Evolutionary conservation across 2,888 invertebrate species (phyloP), one percentile per base, ranked within the genome.

Genomic region (Chrysopilus asiliformis): DNA sequence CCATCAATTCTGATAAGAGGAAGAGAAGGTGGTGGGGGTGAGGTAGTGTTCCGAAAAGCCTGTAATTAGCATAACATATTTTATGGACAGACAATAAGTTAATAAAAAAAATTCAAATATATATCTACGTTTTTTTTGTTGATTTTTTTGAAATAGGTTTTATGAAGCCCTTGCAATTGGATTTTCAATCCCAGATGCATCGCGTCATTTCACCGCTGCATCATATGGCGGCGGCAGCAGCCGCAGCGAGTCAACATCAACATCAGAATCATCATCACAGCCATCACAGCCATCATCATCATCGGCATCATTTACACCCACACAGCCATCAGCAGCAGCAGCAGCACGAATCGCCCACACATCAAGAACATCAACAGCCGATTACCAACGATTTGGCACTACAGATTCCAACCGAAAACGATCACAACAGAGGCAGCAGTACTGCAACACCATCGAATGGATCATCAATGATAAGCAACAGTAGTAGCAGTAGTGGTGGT

Each of bases 131-230:
- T n/a, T n/a, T n/a, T n/a, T n/a, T n/a, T n/a, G n/a, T n/a, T n/a
- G n/a, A n/a, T n/a, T n/a, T n/a, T n/a, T n/a, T n/a, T n/a, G n/a
- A n/a, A n/a, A n/a, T 32, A 47, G 47, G 48, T 17, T 49, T 47
- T 31, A 43, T 47, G 4, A 49, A 48, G 16, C 47, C 48, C 4
- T 34, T 49, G 9, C 49, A 47, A 32, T 30, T 49, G 19, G 49
- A 51, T 33, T 45, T 49, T 42, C 48, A 49, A n/a, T 39, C 43
- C 12, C 46, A 45, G 39, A 44, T 45, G 36, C 45, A 44, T 34
- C 43, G 44, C 19, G 38, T 46, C 40, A 25, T 39, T n/a, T 27
- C 47, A 35, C 45, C 48, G 15, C 36, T 39, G 10, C 29, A 35
- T 15, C 29, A 35, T 10, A 28, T 29, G n/a, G n/a, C n/a, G n/a